Conservation (phyloP, 2,888 invertebrate species). For the Thymelicus lineola region DNA sequence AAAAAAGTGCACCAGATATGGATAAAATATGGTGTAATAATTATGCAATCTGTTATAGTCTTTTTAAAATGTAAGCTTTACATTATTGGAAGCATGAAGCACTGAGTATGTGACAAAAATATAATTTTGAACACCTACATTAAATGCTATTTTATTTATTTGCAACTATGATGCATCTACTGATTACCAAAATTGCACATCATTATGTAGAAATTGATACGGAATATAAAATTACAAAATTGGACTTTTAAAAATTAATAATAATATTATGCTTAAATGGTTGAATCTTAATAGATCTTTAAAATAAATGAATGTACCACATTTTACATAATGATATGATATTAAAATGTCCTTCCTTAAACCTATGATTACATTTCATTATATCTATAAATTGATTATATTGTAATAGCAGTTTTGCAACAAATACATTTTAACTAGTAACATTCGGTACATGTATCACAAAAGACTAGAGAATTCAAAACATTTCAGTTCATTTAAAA, state of each 20-base stretch:
- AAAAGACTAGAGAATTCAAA: constrained; percentile 32
- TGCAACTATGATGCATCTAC: constrained; percentile 38
- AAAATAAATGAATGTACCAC: constrained; percentile 11
- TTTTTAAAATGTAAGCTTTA: constrained; percentile 5
- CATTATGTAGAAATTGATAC: constrained; percentile 30
- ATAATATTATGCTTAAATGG: background rate
- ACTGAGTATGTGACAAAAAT: constrained; percentile 33
- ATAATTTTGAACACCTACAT: constrained; percentile 22
- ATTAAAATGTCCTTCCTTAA: constrained; percentile 31
- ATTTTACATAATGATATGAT: constrained; percentile 31
- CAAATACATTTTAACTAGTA: constrained; percentile 21
- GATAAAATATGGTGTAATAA: constrained; percentile 22
- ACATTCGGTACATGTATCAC: constrained; percentile 31
- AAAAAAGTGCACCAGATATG: constrained; percentile 24
- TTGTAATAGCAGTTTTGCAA: constrained; percentile 26
- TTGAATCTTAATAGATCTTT: background rate
- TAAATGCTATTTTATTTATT: background rate
- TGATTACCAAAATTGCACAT: constrained; percentile 15
- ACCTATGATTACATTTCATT: constrained; percentile 32
- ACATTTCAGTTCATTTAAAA: constrained; percentile 15
- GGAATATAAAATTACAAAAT: background rate
- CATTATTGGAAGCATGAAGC: constrained; percentile 34
- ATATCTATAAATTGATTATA: constrained; percentile 32
- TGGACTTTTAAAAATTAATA: background rate
- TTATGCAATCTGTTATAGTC: constrained; percentile 9